Percentiles rank a stretch among this genome's conserved stretches.
Evolutionary conservation across 2,113 vertebrate genomes (phyloP).

Genomic region (Colius striatus): DNA sequence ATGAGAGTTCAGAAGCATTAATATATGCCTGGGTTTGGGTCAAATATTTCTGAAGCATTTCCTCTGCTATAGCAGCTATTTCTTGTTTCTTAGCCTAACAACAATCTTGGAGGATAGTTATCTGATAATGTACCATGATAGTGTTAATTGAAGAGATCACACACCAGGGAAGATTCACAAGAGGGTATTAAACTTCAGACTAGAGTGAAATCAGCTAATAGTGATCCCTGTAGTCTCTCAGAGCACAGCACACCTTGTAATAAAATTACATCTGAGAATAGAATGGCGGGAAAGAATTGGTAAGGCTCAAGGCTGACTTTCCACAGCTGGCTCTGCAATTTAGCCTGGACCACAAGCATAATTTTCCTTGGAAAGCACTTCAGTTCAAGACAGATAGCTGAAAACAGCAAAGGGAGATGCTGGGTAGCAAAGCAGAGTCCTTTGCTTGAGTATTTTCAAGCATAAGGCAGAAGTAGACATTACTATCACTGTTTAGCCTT

Average conservation of each 20-base stretch:
- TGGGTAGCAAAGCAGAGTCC: background rate
- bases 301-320: background rate
- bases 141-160: background rate
- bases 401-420: background rate
- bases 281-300: background rate
- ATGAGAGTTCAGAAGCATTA: background rate
- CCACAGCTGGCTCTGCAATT: background rate
- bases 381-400: background rate
- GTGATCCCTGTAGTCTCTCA: background rate
- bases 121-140: background rate
- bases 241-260: background rate
- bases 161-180: background rate
- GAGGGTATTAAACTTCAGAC: background rate
- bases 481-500: background rate
- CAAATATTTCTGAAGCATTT: background rate
- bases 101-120: background rate
- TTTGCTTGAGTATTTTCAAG: background rate
- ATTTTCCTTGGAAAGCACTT: background rate
- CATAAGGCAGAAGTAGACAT: background rate
- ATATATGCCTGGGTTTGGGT: background rate
- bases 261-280: background rate
- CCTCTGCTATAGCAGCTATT: background rate
- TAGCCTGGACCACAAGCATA: background rate
- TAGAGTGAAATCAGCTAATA: background rate
- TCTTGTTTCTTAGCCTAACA: background rate